phyloP scores from a whole-genome alignment of 2,113 vertebrate genomes.

The Plestiodon gilberti region DNA sequence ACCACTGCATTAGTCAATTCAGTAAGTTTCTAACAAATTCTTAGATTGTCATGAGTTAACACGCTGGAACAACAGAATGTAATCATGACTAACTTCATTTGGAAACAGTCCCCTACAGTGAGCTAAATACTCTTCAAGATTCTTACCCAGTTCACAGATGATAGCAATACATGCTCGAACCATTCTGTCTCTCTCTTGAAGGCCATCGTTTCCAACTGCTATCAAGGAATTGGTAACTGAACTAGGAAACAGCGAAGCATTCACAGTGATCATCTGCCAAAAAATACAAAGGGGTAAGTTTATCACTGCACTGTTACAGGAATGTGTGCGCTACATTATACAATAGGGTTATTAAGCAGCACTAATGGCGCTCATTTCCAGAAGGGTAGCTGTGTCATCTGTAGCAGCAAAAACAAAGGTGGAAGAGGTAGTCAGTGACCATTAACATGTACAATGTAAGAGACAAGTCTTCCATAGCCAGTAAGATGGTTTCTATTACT shows the following conservation, averaged over 20 bases:
- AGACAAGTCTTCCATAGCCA: too few species aligned
- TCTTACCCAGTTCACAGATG: slow-evolving; percentile 95
- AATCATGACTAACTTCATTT: too few species aligned
- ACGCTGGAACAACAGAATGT: neutral
- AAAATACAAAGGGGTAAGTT: neutral
- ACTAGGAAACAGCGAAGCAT: slow-evolving; percentile 94
- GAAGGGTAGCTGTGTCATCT: too few species aligned
- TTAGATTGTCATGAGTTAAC: neutral
- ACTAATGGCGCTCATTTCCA: neutral
- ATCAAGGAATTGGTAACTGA: slow-evolving; percentile 96
- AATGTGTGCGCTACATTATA: neutral
- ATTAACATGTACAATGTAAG: too few species aligned
- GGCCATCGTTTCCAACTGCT: slow-evolving; percentile 96
- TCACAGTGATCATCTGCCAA: slow-evolving; percentile 97
- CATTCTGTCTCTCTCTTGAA: slow-evolving; percentile 97
- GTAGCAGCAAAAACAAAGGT: too few species aligned
- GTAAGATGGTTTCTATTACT: too few species aligned
- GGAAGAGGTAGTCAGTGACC: too few species aligned
- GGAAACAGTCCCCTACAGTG: too few species aligned
- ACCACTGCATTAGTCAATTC: neutral
- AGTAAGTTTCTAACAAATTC: neutral
- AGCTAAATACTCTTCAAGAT: slow-evolving; percentile 6
- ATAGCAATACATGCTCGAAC: slow-evolving; percentile 98
- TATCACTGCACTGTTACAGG: slow-evolving; percentile 1
- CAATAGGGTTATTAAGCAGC: neutral